Evolutionary conservation across 2,888 invertebrate genomes (phyloP).

Genomic region (Eristalis pertinax): DNA sequence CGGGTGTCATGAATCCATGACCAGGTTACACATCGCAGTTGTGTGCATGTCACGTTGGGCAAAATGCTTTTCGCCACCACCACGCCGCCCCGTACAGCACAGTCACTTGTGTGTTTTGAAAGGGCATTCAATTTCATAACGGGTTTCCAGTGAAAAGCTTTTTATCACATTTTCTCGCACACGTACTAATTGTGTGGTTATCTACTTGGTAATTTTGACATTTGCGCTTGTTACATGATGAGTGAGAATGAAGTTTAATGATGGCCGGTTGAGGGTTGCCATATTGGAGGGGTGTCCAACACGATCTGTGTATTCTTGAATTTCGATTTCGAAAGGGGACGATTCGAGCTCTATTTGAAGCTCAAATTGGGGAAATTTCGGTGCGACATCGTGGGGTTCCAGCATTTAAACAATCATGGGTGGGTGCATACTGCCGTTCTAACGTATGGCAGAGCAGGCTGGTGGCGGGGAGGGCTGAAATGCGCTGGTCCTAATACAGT

Average conservation of each 20-base stretch:
- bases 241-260: background rate
- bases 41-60: constrained; percentile 19
- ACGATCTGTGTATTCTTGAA: too few species aligned
- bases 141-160: background rate
- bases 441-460: too few species aligned
- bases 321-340: too few species aligned
- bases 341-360: too few species aligned
- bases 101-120: background rate
- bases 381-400: too few species aligned
- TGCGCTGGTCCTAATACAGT: too few species aligned
- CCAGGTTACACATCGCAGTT: constrained; percentile 8
- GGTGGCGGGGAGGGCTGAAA: too few species aligned
- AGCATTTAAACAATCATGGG: too few species aligned
- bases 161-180: background rate
- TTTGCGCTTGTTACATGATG: background rate
- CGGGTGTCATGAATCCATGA: background rate
- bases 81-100: background rate
- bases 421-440: too few species aligned
- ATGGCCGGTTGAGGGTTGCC: too few species aligned
- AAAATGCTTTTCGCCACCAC: background rate
- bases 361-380: too few species aligned
- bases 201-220: background rate
- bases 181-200: constrained; percentile 2
- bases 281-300: too few species aligned
- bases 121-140: constrained; percentile 3